A percentile compares a stretch with the other conserved stretches of the same genome.
These are phyloP conservation scores for Aegithalos caudatus DNA, from an alignment of 2,113 vertebrate genomes.

Conservation along the genomic window DNA sequence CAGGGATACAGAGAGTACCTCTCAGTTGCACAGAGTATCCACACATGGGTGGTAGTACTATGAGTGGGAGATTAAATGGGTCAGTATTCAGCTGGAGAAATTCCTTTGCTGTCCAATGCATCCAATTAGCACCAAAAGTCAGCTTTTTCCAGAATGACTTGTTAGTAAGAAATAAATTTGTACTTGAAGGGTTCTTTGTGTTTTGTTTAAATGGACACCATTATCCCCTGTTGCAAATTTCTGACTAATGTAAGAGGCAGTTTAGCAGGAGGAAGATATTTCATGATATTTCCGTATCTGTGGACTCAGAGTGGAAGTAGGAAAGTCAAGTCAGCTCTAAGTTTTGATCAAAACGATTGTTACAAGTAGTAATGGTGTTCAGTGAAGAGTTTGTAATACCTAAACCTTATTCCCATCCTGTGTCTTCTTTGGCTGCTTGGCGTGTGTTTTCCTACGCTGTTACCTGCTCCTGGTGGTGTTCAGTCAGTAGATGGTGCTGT, in stretches of 20 bases:
- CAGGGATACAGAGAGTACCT: neutral
- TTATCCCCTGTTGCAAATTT: neutral
- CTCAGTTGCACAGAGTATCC: neutral
- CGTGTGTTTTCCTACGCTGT: neutral
- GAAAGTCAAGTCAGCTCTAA: neutral
- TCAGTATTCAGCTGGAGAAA: neutral
- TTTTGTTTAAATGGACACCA: neutral
- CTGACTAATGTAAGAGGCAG: neutral
- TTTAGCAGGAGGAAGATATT: neutral
- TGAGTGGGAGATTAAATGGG: neutral
- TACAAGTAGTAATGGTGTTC: neutral
- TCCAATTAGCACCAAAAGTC: neutral
- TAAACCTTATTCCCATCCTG: neutral
- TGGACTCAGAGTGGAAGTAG: neutral
- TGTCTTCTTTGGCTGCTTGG: neutral
- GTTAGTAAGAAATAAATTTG: neutral
- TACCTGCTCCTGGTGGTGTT: neutral
- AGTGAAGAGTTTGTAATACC: neutral
- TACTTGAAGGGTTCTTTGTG: neutral
- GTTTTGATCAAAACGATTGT: neutral
- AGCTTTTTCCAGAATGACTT: neutral
- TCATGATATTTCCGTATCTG: neutral
- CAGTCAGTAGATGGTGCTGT: conserved; percentile 62
- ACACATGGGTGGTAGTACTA: rapidly evolving
- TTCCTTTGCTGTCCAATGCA: neutral